Percentiles rank a stretch among this genome's conserved stretches.
Evolutionary conservation across 2,888 invertebrate genomes (phyloP).

Genomic region (Pollenia labialis): DNA sequence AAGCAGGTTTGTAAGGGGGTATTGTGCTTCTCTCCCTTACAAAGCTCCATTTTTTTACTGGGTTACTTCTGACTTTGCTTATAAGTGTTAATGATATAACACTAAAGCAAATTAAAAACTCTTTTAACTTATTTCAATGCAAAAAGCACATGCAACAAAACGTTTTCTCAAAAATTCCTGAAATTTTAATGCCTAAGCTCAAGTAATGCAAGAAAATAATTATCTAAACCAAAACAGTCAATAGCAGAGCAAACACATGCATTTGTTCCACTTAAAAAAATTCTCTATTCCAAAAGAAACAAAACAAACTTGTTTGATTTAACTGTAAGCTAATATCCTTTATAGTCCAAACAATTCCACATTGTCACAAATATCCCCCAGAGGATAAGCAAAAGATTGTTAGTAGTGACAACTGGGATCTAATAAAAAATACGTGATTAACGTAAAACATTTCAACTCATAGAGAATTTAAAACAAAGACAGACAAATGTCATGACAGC

Average conservation of each 20-base stretch:
- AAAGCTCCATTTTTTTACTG: too few species aligned
- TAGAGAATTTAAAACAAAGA: background rate
- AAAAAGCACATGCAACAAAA: background rate
- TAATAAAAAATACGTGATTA: conserved; percentile 63
- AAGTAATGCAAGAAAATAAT: background rate
- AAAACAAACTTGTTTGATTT: conserved; percentile 46
- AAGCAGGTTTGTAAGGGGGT: too few species aligned
- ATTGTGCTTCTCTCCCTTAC: too few species aligned
- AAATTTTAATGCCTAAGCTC: background rate
- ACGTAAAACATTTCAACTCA: conserved; percentile 27
- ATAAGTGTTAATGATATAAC: background rate
- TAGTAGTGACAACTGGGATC: conserved; percentile 25
- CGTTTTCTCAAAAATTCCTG: background rate
- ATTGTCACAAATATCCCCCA: conserved; percentile 47
- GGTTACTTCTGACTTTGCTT: background rate
- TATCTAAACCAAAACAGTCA: background rate
- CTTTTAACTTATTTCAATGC: background rate
- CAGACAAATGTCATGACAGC: background rate
- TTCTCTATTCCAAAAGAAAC: background rate
- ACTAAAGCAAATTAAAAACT: background rate
- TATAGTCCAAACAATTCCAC: conserved; percentile 33
- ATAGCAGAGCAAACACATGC: background rate
- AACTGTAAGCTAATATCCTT: conserved; percentile 66
- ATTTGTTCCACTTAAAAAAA: conserved; percentile 21
- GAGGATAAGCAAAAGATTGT: conserved; percentile 45